phyloP scores from a whole-genome alignment of 2,888 invertebrate genomes.

The Bembecia ichneumoniformis region DNA sequence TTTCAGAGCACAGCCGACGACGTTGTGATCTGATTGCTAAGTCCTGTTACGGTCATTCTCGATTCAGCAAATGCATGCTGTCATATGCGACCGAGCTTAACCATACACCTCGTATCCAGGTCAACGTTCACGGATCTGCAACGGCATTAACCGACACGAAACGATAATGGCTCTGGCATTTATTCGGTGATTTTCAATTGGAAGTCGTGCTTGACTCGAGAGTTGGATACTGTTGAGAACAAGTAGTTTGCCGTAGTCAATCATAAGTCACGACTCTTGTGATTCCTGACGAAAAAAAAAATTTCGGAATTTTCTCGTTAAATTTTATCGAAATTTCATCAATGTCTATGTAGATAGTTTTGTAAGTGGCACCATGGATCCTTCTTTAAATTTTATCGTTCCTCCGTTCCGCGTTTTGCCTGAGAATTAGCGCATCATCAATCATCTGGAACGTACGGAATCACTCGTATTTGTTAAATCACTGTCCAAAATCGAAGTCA shows the following conservation, averaged over 20 bases:
- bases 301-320: too few relatives aligned
- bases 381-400: conserved; percentile 17
- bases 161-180: conserved; percentile 45
- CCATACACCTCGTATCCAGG: conserved; percentile 25
- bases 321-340: conserved; percentile 1
- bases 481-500: conserved; percentile 3
- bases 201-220: conserved; percentile 37
- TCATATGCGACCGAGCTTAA: conserved; percentile 12
- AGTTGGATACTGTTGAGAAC: conserved; percentile 8
- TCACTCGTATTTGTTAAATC: conserved; percentile 16
- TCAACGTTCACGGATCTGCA: conserved; percentile 45
- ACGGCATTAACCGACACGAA: conserved; percentile 34
- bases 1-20: conserved; percentile 39
- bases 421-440: conserved; percentile 32
- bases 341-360: neutral
- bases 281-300: conserved; percentile 8
- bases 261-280: conserved; percentile 41
- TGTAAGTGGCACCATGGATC: conserved; percentile 7
- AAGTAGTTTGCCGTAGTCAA: conserved; percentile 29
- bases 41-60: conserved; percentile 13
- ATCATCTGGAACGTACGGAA: conserved; percentile 8
- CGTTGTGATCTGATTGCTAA: conserved; percentile 36
- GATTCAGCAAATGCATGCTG: conserved; percentile 13
- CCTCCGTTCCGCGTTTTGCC: conserved; percentile 38
- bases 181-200: conserved; percentile 24